Conservation (phyloP, 2,888 invertebrate species). For the Pemphredon lugubris region DNA sequence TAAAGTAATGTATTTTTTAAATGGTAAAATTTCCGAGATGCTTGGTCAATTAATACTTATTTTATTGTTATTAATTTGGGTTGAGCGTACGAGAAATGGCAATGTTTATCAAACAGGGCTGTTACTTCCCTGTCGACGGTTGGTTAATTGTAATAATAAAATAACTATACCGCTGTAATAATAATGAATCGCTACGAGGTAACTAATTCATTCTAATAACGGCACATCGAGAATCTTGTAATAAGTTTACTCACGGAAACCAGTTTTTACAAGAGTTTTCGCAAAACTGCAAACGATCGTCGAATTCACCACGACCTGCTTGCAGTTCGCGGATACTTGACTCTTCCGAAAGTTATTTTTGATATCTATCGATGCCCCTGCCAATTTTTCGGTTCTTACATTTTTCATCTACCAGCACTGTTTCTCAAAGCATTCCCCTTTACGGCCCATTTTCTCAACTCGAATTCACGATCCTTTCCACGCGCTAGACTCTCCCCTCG, state of each 20-base stretch:
- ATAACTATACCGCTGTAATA: no score
- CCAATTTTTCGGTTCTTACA: constrained; percentile 14
- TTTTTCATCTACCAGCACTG: constrained; percentile 35
- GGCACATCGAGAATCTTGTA: neutral
- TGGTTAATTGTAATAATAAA: no score
- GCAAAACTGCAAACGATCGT: constrained; percentile 47
- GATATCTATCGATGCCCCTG: constrained; percentile 51
- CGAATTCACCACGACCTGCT: constrained; percentile 36
- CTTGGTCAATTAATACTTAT: no score
- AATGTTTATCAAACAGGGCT: no score
- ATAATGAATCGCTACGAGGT: no score
- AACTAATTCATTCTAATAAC: neutral
- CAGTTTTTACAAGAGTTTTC: no score
- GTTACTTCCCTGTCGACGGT: no score
- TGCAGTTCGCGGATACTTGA: constrained; percentile 48
- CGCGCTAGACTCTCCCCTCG: neutral
- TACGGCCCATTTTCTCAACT: neutral
- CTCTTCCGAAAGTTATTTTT: constrained; percentile 51
- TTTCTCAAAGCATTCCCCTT: constrained; percentile 9
- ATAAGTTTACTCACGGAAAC: constrained; percentile 21
- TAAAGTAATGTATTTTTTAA: no score
- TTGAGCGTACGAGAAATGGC: no score
- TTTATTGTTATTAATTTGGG: no score
- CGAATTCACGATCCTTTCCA: neutral
- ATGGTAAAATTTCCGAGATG: no score